Percentiles rank a stretch among this genome's conserved stretches.
Evolutionary conservation across 2,888 invertebrate genomes (phyloP).

Genomic region (Mimas tiliae): DNA sequence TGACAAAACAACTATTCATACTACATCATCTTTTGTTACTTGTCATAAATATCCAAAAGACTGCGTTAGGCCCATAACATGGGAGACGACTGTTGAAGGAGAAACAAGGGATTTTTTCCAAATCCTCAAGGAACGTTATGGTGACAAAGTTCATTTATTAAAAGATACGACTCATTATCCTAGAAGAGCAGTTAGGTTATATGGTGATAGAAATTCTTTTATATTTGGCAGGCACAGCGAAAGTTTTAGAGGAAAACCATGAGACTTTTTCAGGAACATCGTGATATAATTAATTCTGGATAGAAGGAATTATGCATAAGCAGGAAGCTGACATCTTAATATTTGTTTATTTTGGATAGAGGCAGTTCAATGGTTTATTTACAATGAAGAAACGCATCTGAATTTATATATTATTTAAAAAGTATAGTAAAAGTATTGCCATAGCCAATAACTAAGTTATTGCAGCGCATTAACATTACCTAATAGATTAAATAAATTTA

Average conservation of each 20-base stretch:
- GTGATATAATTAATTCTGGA: too few species aligned
- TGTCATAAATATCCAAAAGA: constrained; percentile 47
- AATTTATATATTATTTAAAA: too few species aligned
- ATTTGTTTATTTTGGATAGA: background rate
- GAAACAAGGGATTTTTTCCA: constrained; percentile 71
- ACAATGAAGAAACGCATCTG: too few species aligned
- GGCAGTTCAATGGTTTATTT: too few species aligned
- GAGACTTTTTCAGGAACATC: background rate
- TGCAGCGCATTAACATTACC: too few species aligned
- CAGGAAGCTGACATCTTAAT: background rate
- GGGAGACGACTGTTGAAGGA: constrained; percentile 69
- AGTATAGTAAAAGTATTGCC: too few species aligned
- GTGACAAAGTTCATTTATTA: constrained; percentile 53
- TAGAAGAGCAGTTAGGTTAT: constrained; percentile 31
- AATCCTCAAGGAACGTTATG: constrained; percentile 61
- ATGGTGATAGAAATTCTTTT: constrained; percentile 40
- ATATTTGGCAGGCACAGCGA: constrained; percentile 43
- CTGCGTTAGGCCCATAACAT: constrained; percentile 62
- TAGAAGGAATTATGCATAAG: background rate
- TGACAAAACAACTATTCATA: background rate
- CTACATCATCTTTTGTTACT: constrained; percentile 10
- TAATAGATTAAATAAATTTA: too few species aligned
- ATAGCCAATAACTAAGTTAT: too few species aligned
- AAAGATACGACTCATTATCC: constrained; percentile 62
- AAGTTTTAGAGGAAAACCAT: constrained; percentile 17